Conservation (phyloP, 2,888 invertebrate genomes). For the Acanthosepion pharaonis region DNA sequence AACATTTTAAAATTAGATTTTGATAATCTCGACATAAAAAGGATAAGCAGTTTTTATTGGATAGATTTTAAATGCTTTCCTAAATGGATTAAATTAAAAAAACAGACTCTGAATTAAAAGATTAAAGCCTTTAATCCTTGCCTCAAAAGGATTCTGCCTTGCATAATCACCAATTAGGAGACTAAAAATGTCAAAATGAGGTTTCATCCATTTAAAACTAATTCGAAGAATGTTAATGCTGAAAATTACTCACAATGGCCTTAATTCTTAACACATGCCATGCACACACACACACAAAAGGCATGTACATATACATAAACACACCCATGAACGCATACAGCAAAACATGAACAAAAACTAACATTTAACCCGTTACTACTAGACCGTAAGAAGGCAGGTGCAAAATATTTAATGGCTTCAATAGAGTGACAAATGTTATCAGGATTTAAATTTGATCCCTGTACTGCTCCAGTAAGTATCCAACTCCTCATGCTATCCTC, state of each 20-base stretch:
- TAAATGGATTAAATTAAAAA: neutral
- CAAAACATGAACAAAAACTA: neutral
- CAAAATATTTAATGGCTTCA: too few species aligned
- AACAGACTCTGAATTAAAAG: neutral
- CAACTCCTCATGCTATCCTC: too few species aligned
- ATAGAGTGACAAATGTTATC: too few species aligned
- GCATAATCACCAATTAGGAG: neutral
- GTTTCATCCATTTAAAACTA: neutral
- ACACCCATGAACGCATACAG: neutral
- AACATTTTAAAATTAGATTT: too few species aligned
- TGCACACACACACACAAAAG: neutral
- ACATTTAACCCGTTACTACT: neutral
- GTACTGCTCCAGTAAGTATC: too few species aligned
- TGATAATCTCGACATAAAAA: too few species aligned
- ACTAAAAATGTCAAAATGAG: neutral
- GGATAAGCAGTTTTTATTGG: too few species aligned
- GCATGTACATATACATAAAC: neutral
- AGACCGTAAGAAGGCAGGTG: too few species aligned
- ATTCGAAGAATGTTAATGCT: neutral
- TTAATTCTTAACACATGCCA: neutral
- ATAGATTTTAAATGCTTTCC: neutral
- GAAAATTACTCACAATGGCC: neutral
- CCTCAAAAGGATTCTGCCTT: neutral
- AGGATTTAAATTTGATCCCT: too few species aligned
- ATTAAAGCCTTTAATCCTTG: neutral